Evolutionary conservation across 2,797 vertebrate species (phyloP), one percentile per base, ranked within the genome.

Genomic region (Megaceryle alcyon): DNA sequence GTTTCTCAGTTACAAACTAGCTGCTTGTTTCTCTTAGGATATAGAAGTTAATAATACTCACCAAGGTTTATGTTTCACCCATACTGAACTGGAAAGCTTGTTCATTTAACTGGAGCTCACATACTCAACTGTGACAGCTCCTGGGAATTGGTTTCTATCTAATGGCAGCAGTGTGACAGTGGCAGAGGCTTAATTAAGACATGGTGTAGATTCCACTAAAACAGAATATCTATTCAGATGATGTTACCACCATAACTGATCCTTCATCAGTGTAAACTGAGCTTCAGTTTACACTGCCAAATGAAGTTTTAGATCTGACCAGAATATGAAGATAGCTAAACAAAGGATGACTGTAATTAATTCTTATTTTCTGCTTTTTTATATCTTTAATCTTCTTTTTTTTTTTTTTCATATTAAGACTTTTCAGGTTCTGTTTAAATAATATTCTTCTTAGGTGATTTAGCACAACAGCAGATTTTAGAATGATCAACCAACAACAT

Each of bases 111-210:
- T n/a, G 41, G 43, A 92, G 56, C 10, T 85, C 63, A 46, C 12
- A 43, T n/a, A 56, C 64, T 72, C 39, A 81, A 6, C 64, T 57
- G 41, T 39, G 35, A 57, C 46, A 63, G 35, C 10, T 91, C 68
- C 61, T 60, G 66, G 43, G 76, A 86, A 77, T 2, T 91, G 71
- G 12, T 90, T 92, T 82, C 61, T 44, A 9, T 43, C 23, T 88
- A 81, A 92, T 22, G 16, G 31, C 48, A 92, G 29, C 31, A 80
- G 82, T 0, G 4, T 10, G 28, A 77, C 31, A 77, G 66, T 91
- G 81, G 82, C 10, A 14, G 31, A 61, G 26, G 23, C 43, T 93
- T 86, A 86, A 92, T 88, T 79, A 88, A 95, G 35, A 61, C 1
- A 5, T 49, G 81, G 23, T 7, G 8, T 25, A 66, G 66, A 54